Conservation (phyloP, 2,113 vertebrate species). For the Leptosomus discolor region DNA sequence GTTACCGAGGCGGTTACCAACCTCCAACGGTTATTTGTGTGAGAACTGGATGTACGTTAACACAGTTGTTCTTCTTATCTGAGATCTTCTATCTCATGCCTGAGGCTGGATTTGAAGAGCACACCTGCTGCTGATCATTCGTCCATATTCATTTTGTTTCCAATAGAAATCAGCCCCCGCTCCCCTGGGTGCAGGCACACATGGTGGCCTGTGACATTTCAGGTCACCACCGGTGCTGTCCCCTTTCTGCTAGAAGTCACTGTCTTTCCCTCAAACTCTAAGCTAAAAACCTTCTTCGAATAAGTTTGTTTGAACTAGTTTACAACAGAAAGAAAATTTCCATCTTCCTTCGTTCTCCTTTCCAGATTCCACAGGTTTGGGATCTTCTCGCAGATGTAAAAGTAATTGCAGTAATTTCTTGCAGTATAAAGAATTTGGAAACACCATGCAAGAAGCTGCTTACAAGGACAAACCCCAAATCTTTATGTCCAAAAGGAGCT, state of each 20-base stretch:
- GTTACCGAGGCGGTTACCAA: background rate
- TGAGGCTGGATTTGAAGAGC: background rate
- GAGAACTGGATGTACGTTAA: background rate
- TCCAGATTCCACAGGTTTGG: background rate
- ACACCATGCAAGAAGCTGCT: background rate
- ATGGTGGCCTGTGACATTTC: fast-evolving
- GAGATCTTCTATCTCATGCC: background rate
- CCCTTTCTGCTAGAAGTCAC: background rate
- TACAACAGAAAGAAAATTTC: background rate
- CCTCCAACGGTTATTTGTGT: background rate
- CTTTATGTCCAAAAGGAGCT: background rate
- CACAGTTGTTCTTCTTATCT: background rate
- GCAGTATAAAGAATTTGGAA: background rate
- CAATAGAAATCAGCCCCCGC: background rate
- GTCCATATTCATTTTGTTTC: fast-evolving
- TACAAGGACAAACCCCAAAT: background rate
- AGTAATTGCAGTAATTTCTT: background rate
- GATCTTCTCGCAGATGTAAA: background rate
- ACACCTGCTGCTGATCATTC: background rate
- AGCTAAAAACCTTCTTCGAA: background rate
- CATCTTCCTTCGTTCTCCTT: background rate
- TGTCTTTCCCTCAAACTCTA: background rate
- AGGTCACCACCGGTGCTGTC: background rate
- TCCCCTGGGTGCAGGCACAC: background rate
- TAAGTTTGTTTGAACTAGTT: background rate